Evolutionary conservation across 2,797 vertebrate species (phyloP), one percentile per base, ranked within the genome.

Genomic region (Anguilla marmorata): DNA sequence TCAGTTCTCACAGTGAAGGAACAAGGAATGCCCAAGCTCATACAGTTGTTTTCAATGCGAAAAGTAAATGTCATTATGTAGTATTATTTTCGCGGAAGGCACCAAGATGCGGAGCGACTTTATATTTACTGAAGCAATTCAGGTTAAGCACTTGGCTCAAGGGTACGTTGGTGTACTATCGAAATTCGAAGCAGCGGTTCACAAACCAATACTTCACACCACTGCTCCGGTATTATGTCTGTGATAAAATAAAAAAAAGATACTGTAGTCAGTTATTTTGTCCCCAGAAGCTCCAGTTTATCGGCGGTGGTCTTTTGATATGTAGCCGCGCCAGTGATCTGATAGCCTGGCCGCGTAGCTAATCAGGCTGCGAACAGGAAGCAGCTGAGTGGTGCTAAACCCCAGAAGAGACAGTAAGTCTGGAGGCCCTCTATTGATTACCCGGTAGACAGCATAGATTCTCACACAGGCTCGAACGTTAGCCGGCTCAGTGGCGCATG

Each of bases 321-420:
- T 82, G 79, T 82, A 1, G 41, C 79, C 24, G 21, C 50, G 79
- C 19, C 79, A 82, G 79, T 50, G 79, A 24, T 82, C 54, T 85
- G 56, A 85, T 52, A 76, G 72, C 21, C 79, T n/a, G 30, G n/a
- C 56, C 58, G 56, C 58, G 56, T 58, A 85, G 58, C 84, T 85
- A 66, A 85, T 85, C 84, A 85, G 41, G 84, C 58, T 45, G 30
- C 33, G 56, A 85, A 85, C 56, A 85, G 84, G 84, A 85, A 21
- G 54, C 54, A 85, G 54, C 54, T 60, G 56, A 85, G 30, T 41
- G 21, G 30, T 85, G 58, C 33, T 66, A 66, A 85, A 63, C 30
- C 58, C 58, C 84, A 63, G 56, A 58, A 41, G 84, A 85, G 27
- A 24, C 56, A 58, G 27, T 27, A 19, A 63, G 84, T 63, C 84